phyloP scores from a whole-genome alignment of 30 jellyfish, hydroid and myxozoan genomes.

The Chrysaora quinquecirrha region DNA sequence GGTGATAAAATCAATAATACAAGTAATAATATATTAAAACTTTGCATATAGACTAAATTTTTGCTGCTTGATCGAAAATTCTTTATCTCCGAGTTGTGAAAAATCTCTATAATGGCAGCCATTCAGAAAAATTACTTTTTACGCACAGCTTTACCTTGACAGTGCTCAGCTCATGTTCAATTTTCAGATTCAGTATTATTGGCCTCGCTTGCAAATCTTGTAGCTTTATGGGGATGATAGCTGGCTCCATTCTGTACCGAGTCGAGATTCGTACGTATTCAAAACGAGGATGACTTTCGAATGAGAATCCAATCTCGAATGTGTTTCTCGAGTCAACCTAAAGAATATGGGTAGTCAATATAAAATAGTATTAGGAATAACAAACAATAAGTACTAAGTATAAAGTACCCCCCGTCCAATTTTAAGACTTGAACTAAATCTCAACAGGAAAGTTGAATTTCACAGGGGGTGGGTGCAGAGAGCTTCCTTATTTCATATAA shows the following conservation, averaged over 20 bases:
- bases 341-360: neutral
- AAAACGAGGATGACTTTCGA: slow-evolving; percentile 85
- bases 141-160: slow-evolving; percentile 82
- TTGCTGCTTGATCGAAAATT: no score
- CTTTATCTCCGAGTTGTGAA: no score
- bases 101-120: no score
- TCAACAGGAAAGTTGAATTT: no score
- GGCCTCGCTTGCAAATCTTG: slow-evolving; percentile 86
- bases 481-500: no score
- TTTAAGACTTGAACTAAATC: no score
- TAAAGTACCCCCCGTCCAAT: no score
- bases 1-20: no score
- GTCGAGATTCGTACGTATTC: slow-evolving; percentile 76
- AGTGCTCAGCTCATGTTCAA: slow-evolving; percentile 74
- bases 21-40: no score
- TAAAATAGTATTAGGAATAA: neutral
- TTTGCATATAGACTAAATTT: no score
- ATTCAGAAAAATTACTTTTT: no score
- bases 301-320: slow-evolving; percentile 88
- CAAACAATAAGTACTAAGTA: neutral
- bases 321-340: slow-evolving; percentile 68
- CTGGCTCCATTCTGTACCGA: slow-evolving; percentile 69
- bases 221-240: slow-evolving; percentile 69
- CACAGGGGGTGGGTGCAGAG: no score
- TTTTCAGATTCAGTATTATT: slow-evolving; percentile 68